Conservation (phyloP, 2,888 invertebrate genomes). For the Tryphoninae sp. region DNA sequence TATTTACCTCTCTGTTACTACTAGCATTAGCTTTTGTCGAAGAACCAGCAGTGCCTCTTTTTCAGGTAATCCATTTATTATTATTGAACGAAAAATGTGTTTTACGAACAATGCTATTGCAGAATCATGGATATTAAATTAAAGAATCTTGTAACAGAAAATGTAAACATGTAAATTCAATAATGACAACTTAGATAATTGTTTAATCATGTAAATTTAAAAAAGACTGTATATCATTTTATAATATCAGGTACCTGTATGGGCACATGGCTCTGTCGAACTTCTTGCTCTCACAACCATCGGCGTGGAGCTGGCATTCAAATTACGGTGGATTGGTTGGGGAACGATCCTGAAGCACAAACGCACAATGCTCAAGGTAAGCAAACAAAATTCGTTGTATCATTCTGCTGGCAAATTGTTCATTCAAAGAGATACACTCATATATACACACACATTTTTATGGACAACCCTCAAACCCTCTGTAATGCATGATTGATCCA, state of each 20-base stretch:
- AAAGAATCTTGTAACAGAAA: not conserved
- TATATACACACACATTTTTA: conserved; percentile 6
- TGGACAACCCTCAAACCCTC: conserved; percentile 25
- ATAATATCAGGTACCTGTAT: conserved; percentile 86
- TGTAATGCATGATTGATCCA: conserved; percentile 35
- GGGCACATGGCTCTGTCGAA: conserved; percentile 92
- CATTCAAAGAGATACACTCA: not conserved
- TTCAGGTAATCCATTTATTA: conserved; percentile 82
- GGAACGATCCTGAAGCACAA: conserved; percentile 91
- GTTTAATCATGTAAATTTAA: conserved; percentile 22
- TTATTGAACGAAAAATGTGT: not conserved
- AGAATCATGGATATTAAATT: not conserved
- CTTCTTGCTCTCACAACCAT: conserved; percentile 89
- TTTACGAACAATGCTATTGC: not conserved
- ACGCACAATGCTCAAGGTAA: conserved; percentile 92
- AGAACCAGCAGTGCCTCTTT: conserved; percentile 89
- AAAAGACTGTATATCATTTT: conserved; percentile 53
- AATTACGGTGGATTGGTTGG: conserved; percentile 93
- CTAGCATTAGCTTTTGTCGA: conserved; percentile 90
- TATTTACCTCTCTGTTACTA: conserved; percentile 88
- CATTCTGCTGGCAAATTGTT: conserved; percentile 34
- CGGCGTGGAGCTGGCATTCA: conserved; percentile 89
- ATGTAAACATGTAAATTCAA: not conserved
- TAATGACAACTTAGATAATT: not conserved
- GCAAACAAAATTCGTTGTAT: conserved; percentile 43